These are phyloP conservation scores for Acromyrmex heyeri DNA, from an alignment of 1,140 invertebrate genomes.

Conservation along the genomic window DNA sequence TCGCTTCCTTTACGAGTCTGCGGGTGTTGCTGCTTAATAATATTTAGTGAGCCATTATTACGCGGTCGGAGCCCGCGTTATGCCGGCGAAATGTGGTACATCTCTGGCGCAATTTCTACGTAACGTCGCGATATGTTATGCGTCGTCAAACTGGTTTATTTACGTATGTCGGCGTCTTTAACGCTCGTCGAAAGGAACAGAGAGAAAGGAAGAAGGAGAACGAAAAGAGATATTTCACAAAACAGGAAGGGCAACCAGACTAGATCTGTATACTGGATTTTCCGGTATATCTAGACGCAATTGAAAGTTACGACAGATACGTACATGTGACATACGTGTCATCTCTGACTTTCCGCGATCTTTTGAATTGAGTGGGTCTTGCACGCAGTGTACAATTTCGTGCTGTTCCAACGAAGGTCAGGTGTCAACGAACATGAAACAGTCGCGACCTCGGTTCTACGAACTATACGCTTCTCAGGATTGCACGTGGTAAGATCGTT, in stretches of 20 bases:
- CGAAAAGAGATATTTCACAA: slow-evolving; percentile 67
- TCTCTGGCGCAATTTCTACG: slow-evolving; percentile 53
- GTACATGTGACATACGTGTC: neutral
- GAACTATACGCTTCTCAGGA: neutral
- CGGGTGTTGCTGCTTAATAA: slow-evolving; percentile 49
- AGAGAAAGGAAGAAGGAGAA: slow-evolving; percentile 53
- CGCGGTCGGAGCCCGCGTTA: slow-evolving; percentile 35
- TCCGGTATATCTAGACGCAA: slow-evolving; percentile 76
- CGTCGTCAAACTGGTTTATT: slow-evolving; percentile 79
- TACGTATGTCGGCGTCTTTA: slow-evolving; percentile 68
- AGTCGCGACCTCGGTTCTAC: slow-evolving; percentile 29
- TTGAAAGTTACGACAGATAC: slow-evolving; percentile 36
- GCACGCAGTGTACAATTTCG: slow-evolving; percentile 50
- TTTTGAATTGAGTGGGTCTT: slow-evolving; percentile 59
- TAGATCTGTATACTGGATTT: slow-evolving; percentile 73
- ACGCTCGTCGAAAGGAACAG: slow-evolving; percentile 24
- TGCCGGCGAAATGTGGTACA: slow-evolving; percentile 16
- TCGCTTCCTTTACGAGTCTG: slow-evolving; percentile 57
- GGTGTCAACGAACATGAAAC: slow-evolving; percentile 67
- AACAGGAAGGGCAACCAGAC: slow-evolving; percentile 72
- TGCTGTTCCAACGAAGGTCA: slow-evolving; percentile 40
- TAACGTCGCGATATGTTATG: slow-evolving; percentile 53
- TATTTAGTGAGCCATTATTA: slow-evolving; percentile 62
- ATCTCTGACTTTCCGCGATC: slow-evolving; percentile 58
- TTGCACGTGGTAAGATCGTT: neutral